Conservation (phyloP, 1,140 invertebrate species). For the Drosophila persimilis region DNA sequence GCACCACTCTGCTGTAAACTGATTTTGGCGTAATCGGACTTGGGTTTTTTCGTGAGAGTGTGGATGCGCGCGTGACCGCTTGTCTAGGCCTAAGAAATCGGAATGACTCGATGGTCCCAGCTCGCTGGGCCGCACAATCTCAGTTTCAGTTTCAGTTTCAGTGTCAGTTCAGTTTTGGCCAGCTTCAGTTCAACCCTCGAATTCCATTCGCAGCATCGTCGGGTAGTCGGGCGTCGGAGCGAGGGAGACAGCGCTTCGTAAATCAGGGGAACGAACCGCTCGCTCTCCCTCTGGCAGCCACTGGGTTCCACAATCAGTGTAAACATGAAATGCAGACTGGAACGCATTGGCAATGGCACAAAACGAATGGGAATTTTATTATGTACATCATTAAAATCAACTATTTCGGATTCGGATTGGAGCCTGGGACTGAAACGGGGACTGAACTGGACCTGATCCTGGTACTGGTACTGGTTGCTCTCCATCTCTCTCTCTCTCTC, state of each 20-base stretch:
- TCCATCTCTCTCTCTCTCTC: slow-evolving; percentile 14
- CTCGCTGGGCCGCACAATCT: slow-evolving; percentile 58
- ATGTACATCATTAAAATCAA: slow-evolving; percentile 83
- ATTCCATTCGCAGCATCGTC: slow-evolving; percentile 55
- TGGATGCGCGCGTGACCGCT: slow-evolving; percentile 75
- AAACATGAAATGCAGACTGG: too few relatives aligned
- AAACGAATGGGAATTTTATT: slow-evolving; percentile 83
- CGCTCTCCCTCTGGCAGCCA: slow-evolving; percentile 20
- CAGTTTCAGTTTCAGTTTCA: slow-evolving; percentile 47
- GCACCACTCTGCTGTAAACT: too few relatives aligned
- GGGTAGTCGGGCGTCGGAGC: slow-evolving; percentile 13
- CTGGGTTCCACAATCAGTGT: too few relatives aligned
- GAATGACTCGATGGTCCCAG: slow-evolving; percentile 65
- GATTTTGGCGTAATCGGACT: slow-evolving; percentile 21
- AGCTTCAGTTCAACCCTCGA: slow-evolving; percentile 38
- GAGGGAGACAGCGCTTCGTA: slow-evolving; percentile 28
- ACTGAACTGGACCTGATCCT: slow-evolving; percentile 27
- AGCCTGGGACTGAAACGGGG: slow-evolving; percentile 64
- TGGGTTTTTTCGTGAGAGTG: slow-evolving; percentile 10
- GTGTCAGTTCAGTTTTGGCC: slow-evolving; percentile 33
- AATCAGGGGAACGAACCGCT: slow-evolving; percentile 45
- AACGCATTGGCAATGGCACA: slow-evolving; percentile 77
- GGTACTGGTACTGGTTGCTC: slow-evolving; percentile 28
- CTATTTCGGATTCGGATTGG: slow-evolving; percentile 82
- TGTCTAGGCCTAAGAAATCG: slow-evolving; percentile 82